Evolutionary conservation across 2,888 invertebrate genomes (phyloP).

Genomic region (Bembecia ichneumoniformis): DNA sequence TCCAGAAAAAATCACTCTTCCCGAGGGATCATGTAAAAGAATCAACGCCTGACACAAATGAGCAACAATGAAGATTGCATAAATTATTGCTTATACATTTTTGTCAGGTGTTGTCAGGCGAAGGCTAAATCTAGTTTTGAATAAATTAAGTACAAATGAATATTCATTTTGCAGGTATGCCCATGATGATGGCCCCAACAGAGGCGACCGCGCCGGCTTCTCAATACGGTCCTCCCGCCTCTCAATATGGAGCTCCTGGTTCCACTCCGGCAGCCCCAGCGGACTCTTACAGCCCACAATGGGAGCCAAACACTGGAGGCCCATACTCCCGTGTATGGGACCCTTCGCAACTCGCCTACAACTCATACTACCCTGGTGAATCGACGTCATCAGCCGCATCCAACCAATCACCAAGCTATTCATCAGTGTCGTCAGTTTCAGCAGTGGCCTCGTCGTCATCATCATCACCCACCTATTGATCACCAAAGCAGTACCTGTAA

Average conservation of each 20-base stretch:
- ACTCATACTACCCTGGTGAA: conserved; percentile 79
- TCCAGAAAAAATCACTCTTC: too few relatives aligned
- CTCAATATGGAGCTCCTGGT: conserved; percentile 62
- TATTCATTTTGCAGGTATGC: conserved; percentile 70
- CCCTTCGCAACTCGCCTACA: conserved; percentile 78
- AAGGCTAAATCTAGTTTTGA: too few relatives aligned
- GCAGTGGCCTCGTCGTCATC: conserved; percentile 33
- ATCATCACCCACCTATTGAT: conserved; percentile 38
- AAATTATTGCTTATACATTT: too few relatives aligned
- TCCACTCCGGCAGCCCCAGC: conserved; percentile 74
- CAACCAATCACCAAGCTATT: conserved; percentile 66
- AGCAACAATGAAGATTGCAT: too few relatives aligned
- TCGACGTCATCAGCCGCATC: conserved; percentile 70
- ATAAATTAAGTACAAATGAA: not conserved
- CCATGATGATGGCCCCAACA: conserved; percentile 81
- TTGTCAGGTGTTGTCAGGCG: too few relatives aligned
- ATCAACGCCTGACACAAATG: too few relatives aligned
- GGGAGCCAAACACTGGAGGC: conserved; percentile 80
- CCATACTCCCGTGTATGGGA: conserved; percentile 87
- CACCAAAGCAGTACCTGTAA: conserved; percentile 36
- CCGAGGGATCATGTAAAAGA: too few relatives aligned
- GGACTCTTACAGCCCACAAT: conserved; percentile 81
- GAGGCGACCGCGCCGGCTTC: conserved; percentile 74
- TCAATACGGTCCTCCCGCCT: conserved; percentile 79
- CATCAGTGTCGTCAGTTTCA: conserved; percentile 60